Percentiles rank a stretch among this genome's conserved stretches.
Evolutionary conservation across 2,888 invertebrate genomes (phyloP).

Genomic region (Cistogaster globosa): DNA sequence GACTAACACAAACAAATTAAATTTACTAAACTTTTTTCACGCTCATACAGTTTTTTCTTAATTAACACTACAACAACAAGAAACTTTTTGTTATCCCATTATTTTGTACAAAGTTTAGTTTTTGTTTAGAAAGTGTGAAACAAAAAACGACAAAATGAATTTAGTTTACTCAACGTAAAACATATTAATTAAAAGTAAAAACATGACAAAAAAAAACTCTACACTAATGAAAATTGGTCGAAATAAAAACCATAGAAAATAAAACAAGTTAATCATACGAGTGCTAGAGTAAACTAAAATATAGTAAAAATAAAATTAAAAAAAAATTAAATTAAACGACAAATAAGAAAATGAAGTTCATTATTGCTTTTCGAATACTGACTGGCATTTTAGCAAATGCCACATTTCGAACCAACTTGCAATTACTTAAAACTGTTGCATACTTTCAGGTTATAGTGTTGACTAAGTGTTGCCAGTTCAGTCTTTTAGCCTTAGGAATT

Average conservation of each 20-base stretch:
- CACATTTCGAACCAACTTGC: constrained; percentile 29
- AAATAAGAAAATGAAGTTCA: background rate
- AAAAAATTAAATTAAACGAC: constrained; percentile 20
- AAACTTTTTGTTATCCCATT: constrained; percentile 6
- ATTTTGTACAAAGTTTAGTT: constrained; percentile 30
- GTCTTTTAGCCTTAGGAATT: too few relatives aligned
- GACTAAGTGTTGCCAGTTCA: background rate
- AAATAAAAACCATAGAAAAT: constrained; percentile 51
- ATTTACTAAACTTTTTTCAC: background rate
- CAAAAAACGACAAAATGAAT: constrained; percentile 23
- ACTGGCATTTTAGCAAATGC: background rate
- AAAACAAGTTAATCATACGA: constrained; percentile 53
- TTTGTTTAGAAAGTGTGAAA: constrained; percentile 25
- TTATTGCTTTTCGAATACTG: background rate
- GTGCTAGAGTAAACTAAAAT: background rate
- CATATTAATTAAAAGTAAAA: constrained; percentile 61
- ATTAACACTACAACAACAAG: background rate
- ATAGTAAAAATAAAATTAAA: background rate
- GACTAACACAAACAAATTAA: constrained; percentile 28
- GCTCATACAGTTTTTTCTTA: background rate
- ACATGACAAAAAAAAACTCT: constrained; percentile 35
- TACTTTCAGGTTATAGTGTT: constrained; percentile 11
- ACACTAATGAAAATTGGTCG: constrained; percentile 64
- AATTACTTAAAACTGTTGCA: constrained; percentile 57
- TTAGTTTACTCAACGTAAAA: constrained; percentile 54